Conservation (phyloP, 1,140 invertebrate genomes). For the Glossosoma conforme region DNA sequence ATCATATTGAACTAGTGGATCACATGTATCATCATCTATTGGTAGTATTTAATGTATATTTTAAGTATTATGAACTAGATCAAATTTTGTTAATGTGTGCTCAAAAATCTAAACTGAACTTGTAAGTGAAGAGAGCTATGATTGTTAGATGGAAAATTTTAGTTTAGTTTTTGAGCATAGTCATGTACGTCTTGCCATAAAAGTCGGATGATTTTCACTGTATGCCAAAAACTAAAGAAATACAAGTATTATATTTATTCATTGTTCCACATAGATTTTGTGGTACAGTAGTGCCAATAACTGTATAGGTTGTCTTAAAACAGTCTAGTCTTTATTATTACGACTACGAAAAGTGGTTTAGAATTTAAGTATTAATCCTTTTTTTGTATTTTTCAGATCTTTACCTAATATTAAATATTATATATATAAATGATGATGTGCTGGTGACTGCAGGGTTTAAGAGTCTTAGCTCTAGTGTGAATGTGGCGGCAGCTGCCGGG, state of each 20-base stretch:
- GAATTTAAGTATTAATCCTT: constrained; percentile 32
- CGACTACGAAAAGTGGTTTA: constrained; percentile 31
- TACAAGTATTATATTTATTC: constrained; percentile 29
- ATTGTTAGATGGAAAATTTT: too few relatives aligned
- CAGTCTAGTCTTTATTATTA: constrained; percentile 33
- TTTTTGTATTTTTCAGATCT: constrained; percentile 34
- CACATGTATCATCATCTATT: too few relatives aligned
- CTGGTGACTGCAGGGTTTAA: constrained; percentile 34
- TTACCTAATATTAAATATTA: constrained; percentile 32
- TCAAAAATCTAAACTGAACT: too few relatives aligned
- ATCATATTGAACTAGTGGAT: too few relatives aligned
- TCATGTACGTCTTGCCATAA: too few relatives aligned
- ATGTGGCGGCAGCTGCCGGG: constrained; percentile 25
- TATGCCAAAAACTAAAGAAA: constrained; percentile 29
- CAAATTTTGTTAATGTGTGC: too few relatives aligned
- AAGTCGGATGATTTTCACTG: too few relatives aligned
- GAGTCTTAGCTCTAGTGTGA: constrained; percentile 31
- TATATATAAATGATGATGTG: constrained; percentile 30
- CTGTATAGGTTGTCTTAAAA: constrained; percentile 33
- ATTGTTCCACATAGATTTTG: constrained; percentile 24
- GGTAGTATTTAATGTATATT: too few relatives aligned
- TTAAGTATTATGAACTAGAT: too few relatives aligned
- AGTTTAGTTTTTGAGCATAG: too few relatives aligned
- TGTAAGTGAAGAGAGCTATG: too few relatives aligned
- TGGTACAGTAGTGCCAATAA: constrained; percentile 30